phyloP scores from a whole-genome alignment of 2,113 vertebrate genomes.

The Orthonyx spaldingii region DNA sequence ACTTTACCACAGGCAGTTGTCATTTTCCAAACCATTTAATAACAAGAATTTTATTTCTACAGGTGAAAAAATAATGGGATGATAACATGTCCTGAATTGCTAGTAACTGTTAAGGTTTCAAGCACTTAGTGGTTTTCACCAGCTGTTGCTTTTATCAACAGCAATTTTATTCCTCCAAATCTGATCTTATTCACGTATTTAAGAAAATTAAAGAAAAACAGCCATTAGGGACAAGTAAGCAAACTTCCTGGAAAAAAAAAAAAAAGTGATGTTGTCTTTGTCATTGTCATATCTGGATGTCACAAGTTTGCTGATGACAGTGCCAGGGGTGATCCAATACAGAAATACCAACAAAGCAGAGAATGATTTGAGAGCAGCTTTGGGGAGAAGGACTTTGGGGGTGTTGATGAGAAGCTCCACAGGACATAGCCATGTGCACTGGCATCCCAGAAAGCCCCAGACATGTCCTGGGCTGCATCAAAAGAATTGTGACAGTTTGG shows the following conservation, averaged over 20 bases:
- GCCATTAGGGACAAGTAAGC: not conserved
- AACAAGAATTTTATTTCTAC: not conserved
- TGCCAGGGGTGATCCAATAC: too few relatives aligned
- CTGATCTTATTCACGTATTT: not conserved
- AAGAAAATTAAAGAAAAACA: not conserved
- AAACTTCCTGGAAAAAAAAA: not conserved
- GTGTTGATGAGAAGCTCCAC: not conserved
- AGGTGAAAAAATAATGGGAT: not conserved
- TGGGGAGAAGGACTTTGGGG: not conserved
- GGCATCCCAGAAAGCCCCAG: accelerated
- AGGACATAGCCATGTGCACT: not conserved
- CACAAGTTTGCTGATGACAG: not conserved
- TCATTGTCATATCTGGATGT: not conserved
- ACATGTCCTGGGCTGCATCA: not conserved
- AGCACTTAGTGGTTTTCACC: not conserved
- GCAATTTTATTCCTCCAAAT: not conserved
- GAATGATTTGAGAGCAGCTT: not conserved
- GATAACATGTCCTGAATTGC: constrained; percentile 23
- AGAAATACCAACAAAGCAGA: not conserved
- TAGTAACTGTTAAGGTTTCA: not conserved
- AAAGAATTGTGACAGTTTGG: not conserved
- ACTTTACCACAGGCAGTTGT: not conserved
- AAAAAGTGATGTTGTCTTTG: not conserved
- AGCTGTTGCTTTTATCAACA: constrained; percentile 15
- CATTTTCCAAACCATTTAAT: not conserved